phyloP scores from a whole-genome alignment of 2,113 vertebrate species.

The Ctenodactylus gundi region DNA sequence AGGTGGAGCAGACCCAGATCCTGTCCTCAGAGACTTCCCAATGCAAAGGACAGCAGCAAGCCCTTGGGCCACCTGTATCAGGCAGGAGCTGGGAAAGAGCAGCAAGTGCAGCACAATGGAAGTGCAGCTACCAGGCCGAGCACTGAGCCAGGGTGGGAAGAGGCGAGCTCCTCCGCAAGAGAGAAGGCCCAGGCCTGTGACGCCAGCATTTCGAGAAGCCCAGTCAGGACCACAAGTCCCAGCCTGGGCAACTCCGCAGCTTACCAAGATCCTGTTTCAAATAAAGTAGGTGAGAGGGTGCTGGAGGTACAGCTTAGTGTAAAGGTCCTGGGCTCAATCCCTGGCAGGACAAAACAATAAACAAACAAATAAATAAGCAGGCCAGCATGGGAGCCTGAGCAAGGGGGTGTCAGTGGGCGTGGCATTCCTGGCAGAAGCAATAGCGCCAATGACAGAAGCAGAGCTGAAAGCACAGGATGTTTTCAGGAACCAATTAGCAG shows the following conservation, averaged over 20 bases:
- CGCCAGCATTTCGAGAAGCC: too few relatives aligned
- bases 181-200: too few relatives aligned
- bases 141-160: neutral
- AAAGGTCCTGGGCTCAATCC: too few relatives aligned
- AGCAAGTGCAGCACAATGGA: neutral
- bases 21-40: neutral
- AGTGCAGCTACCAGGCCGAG: neutral
- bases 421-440: neutral
- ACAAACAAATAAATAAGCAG: too few relatives aligned
- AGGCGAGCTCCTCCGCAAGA: neutral
- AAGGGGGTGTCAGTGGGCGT: neutral
- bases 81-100: neutral
- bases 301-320: too few relatives aligned
- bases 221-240: too few relatives aligned
- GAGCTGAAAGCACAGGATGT: neutral
- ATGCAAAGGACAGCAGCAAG: neutral
- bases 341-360: too few relatives aligned
- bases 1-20: neutral
- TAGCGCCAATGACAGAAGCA: neutral
- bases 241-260: too few relatives aligned
- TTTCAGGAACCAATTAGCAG: slow-evolving; percentile 16
- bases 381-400: neutral
- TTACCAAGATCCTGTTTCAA: too few relatives aligned
- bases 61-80: neutral
- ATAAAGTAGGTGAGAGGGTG: too few relatives aligned